Percentiles rank a stretch among this genome's conserved stretches.
Conservation (phyloP, 2,888 invertebrate genomes). For the Octonoba sinensis region DNA sequence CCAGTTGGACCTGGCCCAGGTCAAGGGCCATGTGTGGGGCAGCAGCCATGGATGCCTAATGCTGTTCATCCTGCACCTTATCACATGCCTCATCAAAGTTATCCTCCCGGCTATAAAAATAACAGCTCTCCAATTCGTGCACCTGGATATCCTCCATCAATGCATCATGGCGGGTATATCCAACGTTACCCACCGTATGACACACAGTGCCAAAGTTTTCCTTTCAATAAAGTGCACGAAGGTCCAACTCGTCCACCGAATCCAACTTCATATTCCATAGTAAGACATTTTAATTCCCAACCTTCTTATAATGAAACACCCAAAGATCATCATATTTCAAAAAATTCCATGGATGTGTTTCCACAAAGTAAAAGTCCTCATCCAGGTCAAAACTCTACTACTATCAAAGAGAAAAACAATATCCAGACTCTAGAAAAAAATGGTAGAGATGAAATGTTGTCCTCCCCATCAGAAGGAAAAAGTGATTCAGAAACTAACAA, state of each 20-base stretch:
- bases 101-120: conserved; percentile 32
- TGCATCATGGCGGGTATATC: conserved; percentile 58
- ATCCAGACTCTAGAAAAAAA: conserved; percentile 37
- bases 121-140: conserved; percentile 41
- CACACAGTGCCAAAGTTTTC: conserved; percentile 62
- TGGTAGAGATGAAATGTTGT: conserved; percentile 42
- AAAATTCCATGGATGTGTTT: conserved; percentile 33
- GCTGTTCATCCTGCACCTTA: conserved; percentile 51
- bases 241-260: conserved; percentile 40
- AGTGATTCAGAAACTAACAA: conserved; percentile 57
- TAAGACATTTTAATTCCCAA: conserved; percentile 51
- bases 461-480: conserved; percentile 44
- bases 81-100: conserved; percentile 35
- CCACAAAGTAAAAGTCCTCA: conserved; percentile 43
- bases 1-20: conserved; percentile 60
- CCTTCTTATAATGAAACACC: conserved; percentile 41
- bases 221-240: conserved; percentile 44
- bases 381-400: conserved; percentile 17
- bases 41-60: conserved; percentile 57
- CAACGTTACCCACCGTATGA: conserved; percentile 57
- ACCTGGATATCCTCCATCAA: conserved; percentile 57
- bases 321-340: conserved; percentile 36
- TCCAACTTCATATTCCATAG: conserved; percentile 41
- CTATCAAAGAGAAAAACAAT: conserved; percentile 36
- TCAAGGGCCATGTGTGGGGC: conserved; percentile 55